Evolutionary conservation across 2,113 vertebrate species (phyloP), one percentile per base, ranked within the genome.

Genomic region (Corythornis vintsioides): DNA sequence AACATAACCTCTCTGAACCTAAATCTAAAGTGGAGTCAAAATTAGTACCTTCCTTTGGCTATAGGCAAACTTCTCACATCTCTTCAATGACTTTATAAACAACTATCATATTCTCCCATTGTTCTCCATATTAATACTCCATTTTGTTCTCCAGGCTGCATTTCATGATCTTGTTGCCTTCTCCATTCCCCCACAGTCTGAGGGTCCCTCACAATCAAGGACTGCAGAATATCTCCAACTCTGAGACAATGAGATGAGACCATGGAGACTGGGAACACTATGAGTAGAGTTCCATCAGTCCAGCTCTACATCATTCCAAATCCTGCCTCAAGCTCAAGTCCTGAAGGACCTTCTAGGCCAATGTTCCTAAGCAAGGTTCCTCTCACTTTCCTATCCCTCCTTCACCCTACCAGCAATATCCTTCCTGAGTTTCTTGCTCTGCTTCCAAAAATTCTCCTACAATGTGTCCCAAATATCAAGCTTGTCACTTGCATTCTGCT

Each of bases 201-300:
- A 63, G 3, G 60, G 31, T 29, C 45, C 28, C 50, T 72, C 40
- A 31, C 72, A n/a, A 4, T 72, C 43, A 33, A n/a, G 67, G 18
- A 4, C 20, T 45, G 6, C 6, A 4, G 19, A 18, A 42, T 2
- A 2, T 24, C 57, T 89, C 35, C 29, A 7, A 17, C 57, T 47
- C 13, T 53, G 71, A 25, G n/a, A 31, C 48, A n/a, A 6, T 4
- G 14, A 35, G 5, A 17, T 61, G 10, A 61, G 63, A 35, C 20
- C 7, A 5, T 8, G 61, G 53, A 56, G 20, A 19, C 11, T 29
- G 13, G 22, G 22, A 61, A 63, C 8, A 31, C n/a, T 52, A 9
- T 0, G 0, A 78, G 24, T 10, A 21, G 5, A 21, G 10, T 52
- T 69, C 28, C 17, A 53, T 15, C n/a, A 33, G 6, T 25, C 21